Conservation (phyloP, 2,888 invertebrate species). For the Salticus scenicus region DNA sequence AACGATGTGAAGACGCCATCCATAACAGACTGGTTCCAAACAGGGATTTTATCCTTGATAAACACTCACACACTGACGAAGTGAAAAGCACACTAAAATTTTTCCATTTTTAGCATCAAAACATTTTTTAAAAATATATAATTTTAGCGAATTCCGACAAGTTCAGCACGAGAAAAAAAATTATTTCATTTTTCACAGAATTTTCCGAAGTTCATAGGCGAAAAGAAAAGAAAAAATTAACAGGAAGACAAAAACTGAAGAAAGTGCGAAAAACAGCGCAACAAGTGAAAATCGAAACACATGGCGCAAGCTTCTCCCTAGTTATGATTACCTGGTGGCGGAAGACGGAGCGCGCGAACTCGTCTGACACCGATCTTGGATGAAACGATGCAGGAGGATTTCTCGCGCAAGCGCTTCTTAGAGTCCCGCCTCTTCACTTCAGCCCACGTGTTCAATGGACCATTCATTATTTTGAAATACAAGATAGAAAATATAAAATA, state of each 20-base stretch:
- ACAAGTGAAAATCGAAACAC: constrained; percentile 32
- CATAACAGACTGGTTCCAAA: not conserved
- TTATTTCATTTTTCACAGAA: too few species aligned
- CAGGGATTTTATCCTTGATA: too few species aligned
- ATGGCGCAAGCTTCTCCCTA: constrained; percentile 20
- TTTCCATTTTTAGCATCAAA: too few species aligned
- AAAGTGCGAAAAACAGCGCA: not conserved
- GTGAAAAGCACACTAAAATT: too few species aligned
- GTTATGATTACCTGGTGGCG: constrained; percentile 16
- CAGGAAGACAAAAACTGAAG: not conserved
- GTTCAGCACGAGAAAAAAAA: too few species aligned
- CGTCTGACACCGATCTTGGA: too few species aligned
- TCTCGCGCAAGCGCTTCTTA: constrained; percentile 3
- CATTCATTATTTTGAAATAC: not conserved
- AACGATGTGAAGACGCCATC: constrained; percentile 41
- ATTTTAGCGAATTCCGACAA: not conserved
- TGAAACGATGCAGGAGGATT: too few species aligned
- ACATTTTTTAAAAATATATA: too few species aligned
- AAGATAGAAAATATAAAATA: too few species aligned
- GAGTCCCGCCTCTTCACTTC: constrained; percentile 14
- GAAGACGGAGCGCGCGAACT: constrained; percentile 22
- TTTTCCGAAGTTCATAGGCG: too few species aligned
- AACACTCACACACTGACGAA: too few species aligned
- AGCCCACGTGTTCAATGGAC: constrained; percentile 15
- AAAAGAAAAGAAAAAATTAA: not conserved